These are phyloP conservation scores for Meganola albula DNA, from an alignment of 2,888 invertebrate species.

Conservation along the genomic window DNA sequence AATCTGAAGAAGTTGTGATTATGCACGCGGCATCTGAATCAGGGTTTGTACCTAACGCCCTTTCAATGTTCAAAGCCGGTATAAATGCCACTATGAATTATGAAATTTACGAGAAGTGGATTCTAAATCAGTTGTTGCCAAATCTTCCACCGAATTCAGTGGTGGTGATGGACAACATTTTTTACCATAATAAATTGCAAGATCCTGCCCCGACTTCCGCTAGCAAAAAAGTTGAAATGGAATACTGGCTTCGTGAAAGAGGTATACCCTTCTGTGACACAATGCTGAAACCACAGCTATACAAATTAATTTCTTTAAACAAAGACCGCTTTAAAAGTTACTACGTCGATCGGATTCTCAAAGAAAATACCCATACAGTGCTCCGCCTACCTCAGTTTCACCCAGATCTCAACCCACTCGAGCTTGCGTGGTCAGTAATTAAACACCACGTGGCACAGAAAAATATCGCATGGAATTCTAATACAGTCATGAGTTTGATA, in stretches of 20 bases:
- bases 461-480: neutral
- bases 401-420: constrained; percentile 3
- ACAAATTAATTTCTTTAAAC: neutral
- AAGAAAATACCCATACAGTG: neutral
- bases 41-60: constrained; percentile 18
- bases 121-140: constrained; percentile 26
- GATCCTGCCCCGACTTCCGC: constrained; percentile 15
- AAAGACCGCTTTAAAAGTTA: neutral
- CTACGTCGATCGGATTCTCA: neutral
- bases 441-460: constrained; percentile 1
- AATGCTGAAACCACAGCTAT: constrained; percentile 7
- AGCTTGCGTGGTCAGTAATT: constrained; percentile 4
- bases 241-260: neutral
- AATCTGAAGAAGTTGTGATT: constrained; percentile 13
- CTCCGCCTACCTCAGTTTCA: constrained; percentile 4
- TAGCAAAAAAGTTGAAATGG: constrained; percentile 7
- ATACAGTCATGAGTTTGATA: neutral
- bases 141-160: constrained; percentile 26
- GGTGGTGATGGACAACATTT: constrained; percentile 25
- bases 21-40: constrained; percentile 16
- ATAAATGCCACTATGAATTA: constrained; percentile 30
- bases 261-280: neutral
- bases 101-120: constrained; percentile 27
- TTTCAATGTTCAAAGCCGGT: constrained; percentile 14
- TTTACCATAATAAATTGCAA: constrained; percentile 26